Evolutionary conservation across 2,888 invertebrate species (phyloP), one percentile per base, ranked within the genome.

Genomic region (Megaustenia siamemsis): DNA sequence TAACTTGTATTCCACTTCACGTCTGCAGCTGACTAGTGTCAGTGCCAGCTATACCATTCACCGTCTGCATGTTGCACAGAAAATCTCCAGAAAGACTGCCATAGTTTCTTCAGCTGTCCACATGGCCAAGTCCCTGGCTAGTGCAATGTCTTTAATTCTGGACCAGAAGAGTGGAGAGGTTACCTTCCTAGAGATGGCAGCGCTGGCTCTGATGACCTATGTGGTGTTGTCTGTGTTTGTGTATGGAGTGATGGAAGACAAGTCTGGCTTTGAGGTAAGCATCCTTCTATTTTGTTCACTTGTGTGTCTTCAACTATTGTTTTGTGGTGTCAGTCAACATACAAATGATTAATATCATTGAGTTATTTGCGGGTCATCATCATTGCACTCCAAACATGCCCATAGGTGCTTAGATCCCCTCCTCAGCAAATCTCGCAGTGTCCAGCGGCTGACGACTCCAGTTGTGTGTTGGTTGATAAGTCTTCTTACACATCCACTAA

Each of bases 41-140:
- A 82, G 88, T 28, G 88, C 90, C 8, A 86, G 89, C 24, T 92
- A 92, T 83, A 89, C 90, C 40, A 75, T 91, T 32, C 89, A 91
- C 77, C 90, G 92, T 76, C 86, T 92, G 71, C 87, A 90, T 35
- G 83, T 89, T n/a, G 89, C 90, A n/a, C 86, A 88, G 28, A 90
- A 89, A 79, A 86, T 91, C 15, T 86, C 88, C 4, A 79, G 83
- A 32, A 73, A 84, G 24, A 63, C 88, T 0, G 90, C 90, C n/a
- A 87, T 88, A 24, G 76, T 90, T 1, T 87, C 90, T 75, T 88
- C 90, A 28, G 89, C 91, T 1, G 63, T 90, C 32, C 91, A 91
- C 71, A 63, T 91, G 21, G 89, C 90, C 32, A 92, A 92, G 83
- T 89, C 89, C 0, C 56, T 89, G 12, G 83, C 86, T 24, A 88